These are phyloP conservation scores for Pharmacophagus antenor DNA, from an alignment of 2,888 invertebrate genomes.

Conservation along the genomic window DNA sequence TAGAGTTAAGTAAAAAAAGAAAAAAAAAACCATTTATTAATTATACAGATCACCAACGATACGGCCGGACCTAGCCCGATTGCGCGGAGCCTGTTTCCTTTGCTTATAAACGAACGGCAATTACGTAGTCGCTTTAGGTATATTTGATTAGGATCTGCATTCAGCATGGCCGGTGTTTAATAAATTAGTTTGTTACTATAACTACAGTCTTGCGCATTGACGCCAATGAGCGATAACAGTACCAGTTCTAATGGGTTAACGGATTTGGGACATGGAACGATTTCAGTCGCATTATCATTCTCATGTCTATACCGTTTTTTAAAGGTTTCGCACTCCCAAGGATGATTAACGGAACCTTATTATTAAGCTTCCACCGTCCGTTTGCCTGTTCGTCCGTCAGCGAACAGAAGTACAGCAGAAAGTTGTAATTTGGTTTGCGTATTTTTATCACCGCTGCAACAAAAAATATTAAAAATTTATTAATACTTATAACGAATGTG, in stretches of 20 bases:
- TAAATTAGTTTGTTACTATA: constrained; percentile 16
- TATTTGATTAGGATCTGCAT: constrained; percentile 19
- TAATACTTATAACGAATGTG: too few species aligned
- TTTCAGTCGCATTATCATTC: not conserved
- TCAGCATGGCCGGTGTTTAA: constrained; percentile 6
- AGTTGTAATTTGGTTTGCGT: too few species aligned
- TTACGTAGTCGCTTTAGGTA: constrained; percentile 14
- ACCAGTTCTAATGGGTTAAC: not conserved
- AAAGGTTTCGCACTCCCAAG: too few species aligned
- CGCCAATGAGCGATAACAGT: not conserved
- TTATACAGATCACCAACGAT: not conserved
- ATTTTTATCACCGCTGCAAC: too few species aligned
- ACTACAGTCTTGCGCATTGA: not conserved
- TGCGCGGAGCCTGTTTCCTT: not conserved
- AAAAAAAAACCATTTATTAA: not conserved
- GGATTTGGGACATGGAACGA: not conserved
- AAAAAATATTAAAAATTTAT: too few species aligned
- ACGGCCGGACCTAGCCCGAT: not conserved
- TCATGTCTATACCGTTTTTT: too few species aligned
- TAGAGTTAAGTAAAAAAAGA: too few species aligned
- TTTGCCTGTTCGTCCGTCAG: too few species aligned
- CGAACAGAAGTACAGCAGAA: too few species aligned
- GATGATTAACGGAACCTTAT: too few species aligned
- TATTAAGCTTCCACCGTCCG: too few species aligned
- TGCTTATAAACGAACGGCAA: constrained; percentile 7